Base-by-base conservation (phyloP, 2,888 invertebrate genomes). In the Melanotus villosus region DNA sequence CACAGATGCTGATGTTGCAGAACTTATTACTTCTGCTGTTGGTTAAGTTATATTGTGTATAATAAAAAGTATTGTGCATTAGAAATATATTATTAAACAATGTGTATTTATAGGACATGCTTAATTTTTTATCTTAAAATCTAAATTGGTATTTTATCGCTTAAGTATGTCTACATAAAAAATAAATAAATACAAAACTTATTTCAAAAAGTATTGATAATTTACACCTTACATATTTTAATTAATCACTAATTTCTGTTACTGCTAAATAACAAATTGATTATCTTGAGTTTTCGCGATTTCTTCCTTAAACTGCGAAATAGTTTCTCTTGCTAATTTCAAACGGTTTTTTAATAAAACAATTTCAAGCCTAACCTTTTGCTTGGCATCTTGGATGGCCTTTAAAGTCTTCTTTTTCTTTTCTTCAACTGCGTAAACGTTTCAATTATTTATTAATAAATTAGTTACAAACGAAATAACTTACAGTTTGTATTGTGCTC, bases 381-480 rank as follows among this genome's bases (percentile, higher is more conserved):
- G 90, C 81, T 95, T 94, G 0, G 95, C 94, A 26, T 90, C 88
- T 38, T 92, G 83, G 76, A 98, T 93, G 60, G 90, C 90, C 77
- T 92, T 91, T 60, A 94, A 81, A 0, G 95, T 93, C 76, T 92
- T 92, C 41, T 91, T 91, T 81, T 96, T 96, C 78, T 94, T 94
- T 6, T 92, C 93, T 85, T 97, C 97, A 89, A 97, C 97, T 97
- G 85, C n/a, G n/a, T n/a, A n/a, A n/a, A n/a, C n/a, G n/a, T n/a
- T n/a, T n/a, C n/a, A n/a, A n/a, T n/a, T n/a, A n/a, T n/a, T n/a
- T n/a, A n/a, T n/a, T n/a, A n/a, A n/a, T n/a, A n/a, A n/a, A n/a
- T n/a, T n/a, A n/a, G n/a, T n/a, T n/a, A n/a, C n/a, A n/a, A n/a
- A n/a, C n/a, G n/a, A n/a, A n/a, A n/a, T n/a, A 38, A 70, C 91